These are phyloP conservation scores for Cichladusa arquata DNA, from an alignment of 2,113 vertebrate genomes.

Conservation along the genomic window DNA sequence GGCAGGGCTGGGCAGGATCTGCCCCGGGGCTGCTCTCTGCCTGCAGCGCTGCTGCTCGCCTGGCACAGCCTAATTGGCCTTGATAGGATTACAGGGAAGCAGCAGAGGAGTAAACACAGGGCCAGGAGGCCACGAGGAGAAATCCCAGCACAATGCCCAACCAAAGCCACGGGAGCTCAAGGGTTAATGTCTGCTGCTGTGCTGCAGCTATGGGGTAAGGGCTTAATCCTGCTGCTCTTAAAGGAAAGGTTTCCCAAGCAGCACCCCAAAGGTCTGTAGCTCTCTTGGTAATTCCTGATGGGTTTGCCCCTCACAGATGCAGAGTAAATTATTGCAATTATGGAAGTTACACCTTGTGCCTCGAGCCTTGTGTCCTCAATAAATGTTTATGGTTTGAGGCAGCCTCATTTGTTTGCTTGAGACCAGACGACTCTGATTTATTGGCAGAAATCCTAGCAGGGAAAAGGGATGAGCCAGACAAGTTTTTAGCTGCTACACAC, in stretches of 20 bases:
- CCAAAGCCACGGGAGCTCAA: background rate
- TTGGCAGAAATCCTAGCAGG: slow-evolving; percentile 31
- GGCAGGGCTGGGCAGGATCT: background rate
- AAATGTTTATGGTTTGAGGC: slow-evolving; percentile 22
- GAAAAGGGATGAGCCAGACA: slow-evolving; percentile 12
- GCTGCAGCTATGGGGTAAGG: background rate
- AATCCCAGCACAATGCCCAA: fast-evolving
- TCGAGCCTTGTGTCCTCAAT: background rate
- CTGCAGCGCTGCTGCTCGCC: background rate
- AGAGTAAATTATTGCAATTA: background rate
- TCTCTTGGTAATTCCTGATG: background rate
- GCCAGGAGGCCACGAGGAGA: background rate
- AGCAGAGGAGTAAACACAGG: background rate
- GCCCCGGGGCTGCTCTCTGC: background rate
- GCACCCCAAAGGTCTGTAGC: background rate
- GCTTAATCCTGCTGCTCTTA: background rate
- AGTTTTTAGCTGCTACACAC: background rate
- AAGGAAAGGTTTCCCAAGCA: background rate
- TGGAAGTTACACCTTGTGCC: background rate
- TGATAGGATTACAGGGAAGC: slow-evolving; percentile 23
- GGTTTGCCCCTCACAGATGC: background rate
- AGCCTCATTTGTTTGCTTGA: slow-evolving; percentile 29
- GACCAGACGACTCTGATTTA: slow-evolving; percentile 23
- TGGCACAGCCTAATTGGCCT: slow-evolving; percentile 33
- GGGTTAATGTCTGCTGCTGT: slow-evolving; percentile 4